These are phyloP conservation scores for Arnoldichthys spilopterus DNA, from an alignment of 2,797 vertebrate genomes.

Conservation along the genomic window DNA sequence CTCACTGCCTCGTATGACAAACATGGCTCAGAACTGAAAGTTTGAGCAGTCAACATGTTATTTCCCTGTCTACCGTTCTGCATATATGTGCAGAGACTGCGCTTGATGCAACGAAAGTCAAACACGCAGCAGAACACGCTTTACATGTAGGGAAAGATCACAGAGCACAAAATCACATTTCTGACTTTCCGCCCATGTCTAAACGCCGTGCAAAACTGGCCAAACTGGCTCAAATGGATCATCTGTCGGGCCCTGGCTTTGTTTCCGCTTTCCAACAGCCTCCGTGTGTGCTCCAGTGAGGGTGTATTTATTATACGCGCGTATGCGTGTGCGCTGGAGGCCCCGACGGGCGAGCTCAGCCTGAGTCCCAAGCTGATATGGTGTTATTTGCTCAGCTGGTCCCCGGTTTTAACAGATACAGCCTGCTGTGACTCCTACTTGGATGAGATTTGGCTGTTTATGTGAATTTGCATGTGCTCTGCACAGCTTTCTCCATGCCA, in stretches of 20 bases:
- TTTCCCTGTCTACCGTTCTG: background rate
- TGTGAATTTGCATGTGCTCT: background rate
- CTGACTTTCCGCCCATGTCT: background rate
- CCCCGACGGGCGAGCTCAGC: constrained; percentile 33
- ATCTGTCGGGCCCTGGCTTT: constrained; percentile 9
- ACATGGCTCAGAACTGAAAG: background rate
- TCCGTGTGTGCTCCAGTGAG: constrained; percentile 3
- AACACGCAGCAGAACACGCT: background rate
- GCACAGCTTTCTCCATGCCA: background rate
- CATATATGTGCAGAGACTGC: background rate
- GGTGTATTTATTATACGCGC: background rate
- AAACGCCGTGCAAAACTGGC: background rate
- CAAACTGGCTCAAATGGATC: constrained; percentile 11
- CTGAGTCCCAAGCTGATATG: constrained; percentile 41
- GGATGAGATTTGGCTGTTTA: constrained; percentile 20
- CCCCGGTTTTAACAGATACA: constrained; percentile 33
- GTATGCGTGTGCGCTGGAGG: constrained; percentile 30
- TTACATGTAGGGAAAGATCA: too few relatives aligned
- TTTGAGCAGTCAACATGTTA: background rate
- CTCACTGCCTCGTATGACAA: background rate
- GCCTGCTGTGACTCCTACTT: constrained; percentile 30
- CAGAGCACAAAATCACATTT: background rate
- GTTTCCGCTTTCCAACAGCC: constrained; percentile 30
- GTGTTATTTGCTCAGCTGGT: constrained; percentile 43
- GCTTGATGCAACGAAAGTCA: background rate